These are phyloP conservation scores for Melanophora roralis DNA, from an alignment of 2,888 invertebrate species.

Conservation along the genomic window DNA sequence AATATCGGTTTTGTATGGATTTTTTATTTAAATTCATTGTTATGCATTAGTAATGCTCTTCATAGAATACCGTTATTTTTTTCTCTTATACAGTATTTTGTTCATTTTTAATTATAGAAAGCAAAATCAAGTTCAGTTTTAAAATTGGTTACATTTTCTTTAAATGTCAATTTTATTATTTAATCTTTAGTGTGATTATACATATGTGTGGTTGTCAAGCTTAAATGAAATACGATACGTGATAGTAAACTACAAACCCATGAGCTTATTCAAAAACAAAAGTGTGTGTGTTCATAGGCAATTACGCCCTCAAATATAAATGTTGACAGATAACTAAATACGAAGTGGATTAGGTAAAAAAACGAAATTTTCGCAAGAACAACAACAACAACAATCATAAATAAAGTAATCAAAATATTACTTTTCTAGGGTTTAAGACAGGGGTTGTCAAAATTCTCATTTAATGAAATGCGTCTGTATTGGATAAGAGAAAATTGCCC, in stretches of 20 bases:
- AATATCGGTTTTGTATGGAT: conserved; percentile 5
- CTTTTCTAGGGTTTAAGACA: no score
- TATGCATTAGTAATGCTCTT: conserved; percentile 34
- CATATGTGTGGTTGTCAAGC: not conserved
- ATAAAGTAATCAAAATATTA: no score
- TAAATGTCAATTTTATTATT: not conserved
- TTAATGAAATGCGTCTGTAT: no score
- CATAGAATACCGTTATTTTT: conserved; percentile 44
- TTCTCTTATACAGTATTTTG: not conserved
- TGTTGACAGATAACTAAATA: no score
- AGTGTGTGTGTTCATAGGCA: no score
- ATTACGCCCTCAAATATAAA: no score
- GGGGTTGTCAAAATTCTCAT: no score
- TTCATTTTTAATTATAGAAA: not conserved
- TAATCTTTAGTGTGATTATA: not conserved
- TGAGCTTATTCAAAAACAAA: not conserved
- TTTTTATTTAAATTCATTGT: conserved; percentile 24
- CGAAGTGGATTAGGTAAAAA: no score
- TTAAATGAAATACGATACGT: not conserved
- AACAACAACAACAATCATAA: no score
- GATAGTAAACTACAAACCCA: not conserved
- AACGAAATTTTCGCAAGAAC: no score
- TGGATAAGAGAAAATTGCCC: no score
- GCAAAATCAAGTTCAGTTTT: conserved; percentile 23
- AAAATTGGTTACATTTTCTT: conserved; percentile 11